Evolutionary conservation across 2,797 vertebrate genomes (phyloP), one percentile per base, ranked within the genome.

Genomic region (Phrynocephalus vlangalii): DNA sequence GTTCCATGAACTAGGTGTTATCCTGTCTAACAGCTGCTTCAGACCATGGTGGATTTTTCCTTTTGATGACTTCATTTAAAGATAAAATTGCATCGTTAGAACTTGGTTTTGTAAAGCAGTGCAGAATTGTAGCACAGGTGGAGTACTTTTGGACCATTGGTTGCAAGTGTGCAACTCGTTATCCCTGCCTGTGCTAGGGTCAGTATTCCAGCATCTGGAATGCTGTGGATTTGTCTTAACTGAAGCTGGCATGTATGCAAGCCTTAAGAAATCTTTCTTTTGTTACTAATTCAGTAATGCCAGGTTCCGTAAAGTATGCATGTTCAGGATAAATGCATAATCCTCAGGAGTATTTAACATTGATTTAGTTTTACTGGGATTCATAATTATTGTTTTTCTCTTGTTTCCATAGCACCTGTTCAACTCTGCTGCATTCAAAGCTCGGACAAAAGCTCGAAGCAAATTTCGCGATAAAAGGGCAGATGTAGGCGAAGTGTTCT

Each of bases 371-470:
- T 26, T 82, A 30, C 38, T 24, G 28, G 10, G 3, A 38, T 66
- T 13, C 28, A 22, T 88, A 44, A 84, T 33, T 63, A 1, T 1
- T 73, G 1, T 73, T 73, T 88, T 30, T 67, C 11, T 86, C 2
- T 18, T 93, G 86, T 91, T 91, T 0, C 94, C 94, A 38, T 93
- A 99, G 99, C 99, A 99, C 95, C 97, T 99, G 75, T 98, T 98
- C 96, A 99, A 99, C 94, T 98, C 99, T 26, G 99, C 99, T 85
- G 98, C 98, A 2, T 99, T 99, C 96, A 99, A 99, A 96, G 99
- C 99, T 89, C 97, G 99, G 95, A 99, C 99, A 87, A 99, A 99
- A 95, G 99, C 98, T 92, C 98, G 98, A 95, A 99, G 96, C 97
- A 98, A 99, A 97, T 98, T 98, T 90, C 98, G 98, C 92, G 99